Evolutionary conservation across 2,113 vertebrate genomes (phyloP).

Genomic region (Hippoglossus stenolepis): DNA sequence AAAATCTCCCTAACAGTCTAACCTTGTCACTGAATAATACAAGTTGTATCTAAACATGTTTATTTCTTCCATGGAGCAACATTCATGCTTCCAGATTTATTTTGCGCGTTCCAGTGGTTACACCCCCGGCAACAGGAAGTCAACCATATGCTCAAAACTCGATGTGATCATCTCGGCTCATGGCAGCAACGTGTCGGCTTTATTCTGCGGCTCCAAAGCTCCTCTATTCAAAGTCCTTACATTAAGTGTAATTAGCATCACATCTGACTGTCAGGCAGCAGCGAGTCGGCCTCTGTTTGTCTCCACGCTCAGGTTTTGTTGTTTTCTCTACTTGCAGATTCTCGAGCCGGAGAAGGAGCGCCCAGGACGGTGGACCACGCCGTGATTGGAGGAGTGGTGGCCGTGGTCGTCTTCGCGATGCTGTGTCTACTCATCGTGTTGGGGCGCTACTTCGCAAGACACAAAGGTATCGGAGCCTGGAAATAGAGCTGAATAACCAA

Average conservation of each 20-base stretch:
- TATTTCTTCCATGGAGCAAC: neutral
- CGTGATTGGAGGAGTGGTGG: slow-evolving; percentile 96
- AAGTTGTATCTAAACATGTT: neutral
- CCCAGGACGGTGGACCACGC: slow-evolving; percentile 95
- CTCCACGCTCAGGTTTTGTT: neutral
- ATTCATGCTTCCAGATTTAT: neutral
- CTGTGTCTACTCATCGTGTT: slow-evolving; percentile 98
- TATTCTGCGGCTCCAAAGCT: slow-evolving; percentile 2
- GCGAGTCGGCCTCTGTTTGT: neutral
- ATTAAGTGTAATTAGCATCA: slow-evolving; percentile 19
- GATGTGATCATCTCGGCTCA: neutral
- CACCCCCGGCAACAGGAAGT: neutral
- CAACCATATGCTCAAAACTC: neutral
- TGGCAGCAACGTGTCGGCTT: neutral
- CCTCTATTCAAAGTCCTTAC: neutral
- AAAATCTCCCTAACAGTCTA: too few species aligned
- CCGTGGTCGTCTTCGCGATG: slow-evolving; percentile 98
- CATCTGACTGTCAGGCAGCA: slow-evolving; percentile 19
- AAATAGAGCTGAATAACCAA: neutral
- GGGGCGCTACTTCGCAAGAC: slow-evolving; percentile 98
- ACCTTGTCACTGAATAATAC: neutral
- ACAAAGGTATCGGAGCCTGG: slow-evolving; percentile 89
- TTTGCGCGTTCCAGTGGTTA: neutral
- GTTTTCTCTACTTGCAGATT: slow-evolving; percentile 84
- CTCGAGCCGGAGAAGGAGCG: slow-evolving; percentile 92